Evolutionary conservation across 1,140 invertebrate species (phyloP), one percentile per base, ranked within the genome.

Genomic region (Callitettix versicolor): DNA sequence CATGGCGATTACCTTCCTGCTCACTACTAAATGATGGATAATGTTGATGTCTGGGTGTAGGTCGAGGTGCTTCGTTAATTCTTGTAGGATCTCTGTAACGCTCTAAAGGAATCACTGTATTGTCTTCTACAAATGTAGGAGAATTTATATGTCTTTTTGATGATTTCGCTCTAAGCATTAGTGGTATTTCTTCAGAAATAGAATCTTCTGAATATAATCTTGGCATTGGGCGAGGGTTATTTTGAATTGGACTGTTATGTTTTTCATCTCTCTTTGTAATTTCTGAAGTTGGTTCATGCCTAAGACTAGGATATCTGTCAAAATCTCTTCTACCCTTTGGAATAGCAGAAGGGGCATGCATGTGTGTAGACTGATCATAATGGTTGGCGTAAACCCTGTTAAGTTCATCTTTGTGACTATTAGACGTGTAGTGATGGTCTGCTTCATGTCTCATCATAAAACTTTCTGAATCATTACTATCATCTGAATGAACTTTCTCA

Each of bases 61-160:
- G 44, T 48, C 49, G 52, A n/a, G 54, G 24, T 11, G 53, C 12
- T 22, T 63, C 60, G 47, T 68, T 66, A 48, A 64, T 65, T 41
- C 69, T 68, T 6, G 69, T 67, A 1, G 60, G 62, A 43, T 62
- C 65, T n/a, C 68, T 55, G 56, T 71, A 72, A n/a, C 68, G 60
- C 21, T 68, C 65, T 22, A 66, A 47, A 3, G 64, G 64, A 17
- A 62, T 62, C 6, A 62, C 59, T 26, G 42, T 52, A 15, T 61
- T 38, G 34, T 21, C 36, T 36, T 51, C 52, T 24, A 44, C 44
- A 17, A 44, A 52, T 58, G 51, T 44, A 30, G 53, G 40, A 53
- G 36, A 42, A 56, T 50, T 47, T 30, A 56, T 18, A 38, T 47
- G 20, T 49, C 48, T 26, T 52, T 41, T 50, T 21, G 56, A 49